Conservation (phyloP, 2,797 vertebrate species). For the Arnoldichthys spilopterus region DNA sequence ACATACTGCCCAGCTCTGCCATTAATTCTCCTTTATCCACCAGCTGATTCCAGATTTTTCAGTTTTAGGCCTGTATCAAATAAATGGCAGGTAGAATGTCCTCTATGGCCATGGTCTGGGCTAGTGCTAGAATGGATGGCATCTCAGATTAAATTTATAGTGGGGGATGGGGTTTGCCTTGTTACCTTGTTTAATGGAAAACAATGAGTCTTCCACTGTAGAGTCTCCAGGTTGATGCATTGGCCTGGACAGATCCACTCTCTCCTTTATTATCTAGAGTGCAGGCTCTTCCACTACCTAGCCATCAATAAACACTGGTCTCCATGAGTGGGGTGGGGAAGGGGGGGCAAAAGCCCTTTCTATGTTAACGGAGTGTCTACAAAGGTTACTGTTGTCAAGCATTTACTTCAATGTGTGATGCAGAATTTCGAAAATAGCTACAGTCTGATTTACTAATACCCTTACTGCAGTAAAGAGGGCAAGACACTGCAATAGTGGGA, state of each 20-base stretch:
- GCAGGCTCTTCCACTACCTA: constrained; percentile 45
- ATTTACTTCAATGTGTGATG: constrained; percentile 17
- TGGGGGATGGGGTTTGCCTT: constrained; percentile 52
- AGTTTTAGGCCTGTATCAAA: constrained; percentile 40
- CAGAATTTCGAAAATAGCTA: constrained; percentile 1
- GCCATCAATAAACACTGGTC: constrained; percentile 39
- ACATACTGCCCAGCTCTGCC: constrained; percentile 15
- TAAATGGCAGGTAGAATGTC: constrained; percentile 45
- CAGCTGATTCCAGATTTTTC: constrained; percentile 43
- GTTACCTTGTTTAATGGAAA: constrained; percentile 61
- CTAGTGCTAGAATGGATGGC: constrained; percentile 44
- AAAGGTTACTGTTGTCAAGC: constrained; percentile 19
- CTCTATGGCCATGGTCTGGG: constrained; percentile 26
- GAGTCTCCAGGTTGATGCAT: constrained; percentile 53
- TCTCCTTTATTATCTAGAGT: constrained; percentile 59
- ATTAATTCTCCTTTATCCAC: constrained; percentile 52
- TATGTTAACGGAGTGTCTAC: constrained; percentile 41
- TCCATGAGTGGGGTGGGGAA: constrained; percentile 20
- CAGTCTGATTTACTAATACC: constrained; percentile 24
- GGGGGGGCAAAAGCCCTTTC: constrained; percentile 5
- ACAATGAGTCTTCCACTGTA: constrained; percentile 58
- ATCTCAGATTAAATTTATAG: constrained; percentile 53
- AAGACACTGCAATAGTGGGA: not conserved
- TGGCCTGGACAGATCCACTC: constrained; percentile 53
- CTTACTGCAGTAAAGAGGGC: constrained; percentile 1